Percentiles rank a stretch among this genome's conserved stretches.
Evolutionary conservation across 2,888 invertebrate genomes (phyloP).

Genomic region (Eupithecia abbreviata): DNA sequence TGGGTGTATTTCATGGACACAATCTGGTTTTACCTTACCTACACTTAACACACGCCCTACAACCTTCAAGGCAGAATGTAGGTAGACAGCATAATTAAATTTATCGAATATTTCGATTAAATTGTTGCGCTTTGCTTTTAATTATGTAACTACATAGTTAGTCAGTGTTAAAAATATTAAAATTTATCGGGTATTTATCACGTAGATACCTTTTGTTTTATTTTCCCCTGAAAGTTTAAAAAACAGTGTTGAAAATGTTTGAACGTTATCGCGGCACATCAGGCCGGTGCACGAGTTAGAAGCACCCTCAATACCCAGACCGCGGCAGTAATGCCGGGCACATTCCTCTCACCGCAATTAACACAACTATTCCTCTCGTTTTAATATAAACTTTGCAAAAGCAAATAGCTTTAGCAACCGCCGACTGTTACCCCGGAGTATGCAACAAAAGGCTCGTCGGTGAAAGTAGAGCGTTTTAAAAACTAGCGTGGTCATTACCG

Average conservation of each 20-base stretch:
- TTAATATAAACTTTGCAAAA: slow-evolving; percentile 45
- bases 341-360: slow-evolving; percentile 44
- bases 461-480: slow-evolving; percentile 53
- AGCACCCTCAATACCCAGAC: slow-evolving; percentile 36
- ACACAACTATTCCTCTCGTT: slow-evolving; percentile 43
- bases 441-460: slow-evolving; percentile 48
- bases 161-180: neutral
- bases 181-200: no score
- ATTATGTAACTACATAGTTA: neutral
- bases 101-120: neutral
- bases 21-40: neutral
- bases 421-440: slow-evolving; percentile 43
- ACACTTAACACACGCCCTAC: neutral
- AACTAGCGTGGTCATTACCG: slow-evolving; percentile 70
- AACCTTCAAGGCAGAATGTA: neutral
- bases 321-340: slow-evolving; percentile 34
- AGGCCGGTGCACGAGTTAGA: slow-evolving; percentile 20
- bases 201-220: no score
- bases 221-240: no score
- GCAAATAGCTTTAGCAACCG: slow-evolving; percentile 49
- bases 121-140: neutral
- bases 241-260: neutral
- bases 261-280: slow-evolving; percentile 26
- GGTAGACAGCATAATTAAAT: neutral
- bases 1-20: no score